phyloP scores from a whole-genome alignment of 2,888 invertebrate species.

The Limenitis arthemis region DNA sequence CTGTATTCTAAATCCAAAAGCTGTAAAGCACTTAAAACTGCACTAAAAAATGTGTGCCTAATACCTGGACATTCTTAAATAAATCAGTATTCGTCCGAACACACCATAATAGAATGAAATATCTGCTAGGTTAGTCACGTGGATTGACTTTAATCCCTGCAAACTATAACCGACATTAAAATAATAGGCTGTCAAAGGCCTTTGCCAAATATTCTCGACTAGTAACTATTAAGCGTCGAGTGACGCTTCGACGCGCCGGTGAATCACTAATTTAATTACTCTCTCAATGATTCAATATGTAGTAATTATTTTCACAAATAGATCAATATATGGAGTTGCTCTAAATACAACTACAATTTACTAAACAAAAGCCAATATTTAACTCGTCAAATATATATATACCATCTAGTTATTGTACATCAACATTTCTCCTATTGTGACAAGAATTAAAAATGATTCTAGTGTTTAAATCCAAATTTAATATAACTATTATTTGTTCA shows the following conservation, averaged over 20 bases:
- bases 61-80: too few species aligned
- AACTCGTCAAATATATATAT: too few species aligned
- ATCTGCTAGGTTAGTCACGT: slow-evolving; percentile 31
- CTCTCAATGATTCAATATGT: slow-evolving; percentile 51
- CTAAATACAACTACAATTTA: too few species aligned
- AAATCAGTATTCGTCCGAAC: neutral
- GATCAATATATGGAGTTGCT: too few species aligned
- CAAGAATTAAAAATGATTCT: too few species aligned
- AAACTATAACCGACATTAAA: slow-evolving; percentile 61
- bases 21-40: too few species aligned
- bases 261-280: slow-evolving; percentile 54
- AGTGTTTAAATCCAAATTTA: too few species aligned
- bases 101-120: slow-evolving; percentile 2
- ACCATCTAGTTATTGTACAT: too few species aligned
- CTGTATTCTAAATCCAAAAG: too few species aligned
- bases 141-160: slow-evolving; percentile 50
- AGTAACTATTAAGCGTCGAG: slow-evolving; percentile 43
- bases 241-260: slow-evolving; percentile 51
- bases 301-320: slow-evolving; percentile 12
- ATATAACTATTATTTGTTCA: too few species aligned
- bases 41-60: too few species aligned
- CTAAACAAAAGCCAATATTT: slow-evolving; percentile 6
- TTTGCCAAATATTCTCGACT: slow-evolving; percentile 60
- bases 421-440: too few species aligned
- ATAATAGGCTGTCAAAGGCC: slow-evolving; percentile 64